phyloP scores from a whole-genome alignment of 2,797 vertebrate genomes.

The Otus scops region DNA sequence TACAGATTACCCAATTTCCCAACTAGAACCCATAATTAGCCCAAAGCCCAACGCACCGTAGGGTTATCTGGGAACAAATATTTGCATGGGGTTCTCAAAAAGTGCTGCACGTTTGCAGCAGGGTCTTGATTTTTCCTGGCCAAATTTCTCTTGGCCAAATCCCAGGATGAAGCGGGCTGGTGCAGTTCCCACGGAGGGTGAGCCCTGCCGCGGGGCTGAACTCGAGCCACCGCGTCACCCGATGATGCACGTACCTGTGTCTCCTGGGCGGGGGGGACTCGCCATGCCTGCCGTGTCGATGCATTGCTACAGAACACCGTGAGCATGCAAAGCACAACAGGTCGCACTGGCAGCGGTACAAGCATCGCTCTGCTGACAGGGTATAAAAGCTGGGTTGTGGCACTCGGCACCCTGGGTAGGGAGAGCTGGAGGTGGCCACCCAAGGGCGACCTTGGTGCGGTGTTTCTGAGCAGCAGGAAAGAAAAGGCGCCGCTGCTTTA shows the following conservation, averaged over 20 bases:
- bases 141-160: background rate
- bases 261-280: background rate
- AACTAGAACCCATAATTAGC: background rate
- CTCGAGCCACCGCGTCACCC: fast-evolving
- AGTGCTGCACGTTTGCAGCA: fast-evolving
- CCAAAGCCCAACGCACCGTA: background rate
- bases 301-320: no score
- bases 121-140: background rate
- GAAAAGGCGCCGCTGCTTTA: background rate
- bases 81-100: background rate
- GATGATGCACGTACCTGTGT: fast-evolving
- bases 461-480: background rate
- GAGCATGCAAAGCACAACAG: background rate
- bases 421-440: background rate
- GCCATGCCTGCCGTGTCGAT: background rate
- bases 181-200: background rate
- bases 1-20: background rate
- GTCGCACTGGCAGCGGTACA: fast-evolving
- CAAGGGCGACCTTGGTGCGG: fast-evolving
- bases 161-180: fast-evolving
- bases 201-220: background rate
- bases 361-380: background rate
- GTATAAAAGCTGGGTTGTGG: background rate
- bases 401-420: fast-evolving
- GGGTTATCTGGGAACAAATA: background rate